phyloP scores from a whole-genome alignment of 2,888 invertebrate species.

The Crocallis elinguaria region DNA sequence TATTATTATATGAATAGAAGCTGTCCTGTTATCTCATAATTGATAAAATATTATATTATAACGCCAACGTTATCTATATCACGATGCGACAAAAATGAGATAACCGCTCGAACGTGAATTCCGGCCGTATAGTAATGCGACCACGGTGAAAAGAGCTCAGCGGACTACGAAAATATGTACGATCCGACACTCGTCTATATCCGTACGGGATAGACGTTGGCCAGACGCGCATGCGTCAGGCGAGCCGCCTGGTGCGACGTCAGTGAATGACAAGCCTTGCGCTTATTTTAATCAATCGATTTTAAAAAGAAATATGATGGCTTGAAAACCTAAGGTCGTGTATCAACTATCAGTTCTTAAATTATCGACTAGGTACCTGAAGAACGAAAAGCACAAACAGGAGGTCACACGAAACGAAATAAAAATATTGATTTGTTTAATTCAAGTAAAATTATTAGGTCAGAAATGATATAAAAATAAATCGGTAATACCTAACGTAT shows the following conservation, averaged over 20 bases:
- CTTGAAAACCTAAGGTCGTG: constrained; percentile 37
- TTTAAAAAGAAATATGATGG: constrained; percentile 72
- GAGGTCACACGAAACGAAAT: too few relatives aligned
- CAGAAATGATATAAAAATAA: too few relatives aligned
- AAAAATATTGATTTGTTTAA: too few relatives aligned
- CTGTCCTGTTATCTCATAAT: constrained; percentile 71
- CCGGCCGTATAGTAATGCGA: constrained; percentile 68
- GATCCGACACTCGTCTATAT: constrained; percentile 72
- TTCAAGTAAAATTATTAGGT: too few relatives aligned
- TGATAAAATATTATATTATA: constrained; percentile 72
- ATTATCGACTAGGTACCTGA: too few relatives aligned
- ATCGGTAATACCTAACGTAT: too few relatives aligned
- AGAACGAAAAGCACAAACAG: too few relatives aligned
- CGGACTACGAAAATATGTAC: constrained; percentile 68
- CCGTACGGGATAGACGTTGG: constrained; percentile 77
- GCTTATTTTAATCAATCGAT: constrained; percentile 79
- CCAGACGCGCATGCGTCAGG: constrained; percentile 83
- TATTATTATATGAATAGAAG: constrained; percentile 68
- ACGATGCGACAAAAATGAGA: constrained; percentile 80
- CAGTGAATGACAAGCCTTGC: constrained; percentile 81
- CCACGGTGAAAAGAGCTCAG: constrained; percentile 70
- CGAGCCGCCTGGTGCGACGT: constrained; percentile 67
- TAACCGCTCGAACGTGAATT: constrained; percentile 69
- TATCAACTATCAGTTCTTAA: too few relatives aligned
- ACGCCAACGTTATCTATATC: constrained; percentile 72